These are phyloP conservation scores for Buceros bicornis DNA, from an alignment of 2,797 vertebrate species.

Conservation along the genomic window DNA sequence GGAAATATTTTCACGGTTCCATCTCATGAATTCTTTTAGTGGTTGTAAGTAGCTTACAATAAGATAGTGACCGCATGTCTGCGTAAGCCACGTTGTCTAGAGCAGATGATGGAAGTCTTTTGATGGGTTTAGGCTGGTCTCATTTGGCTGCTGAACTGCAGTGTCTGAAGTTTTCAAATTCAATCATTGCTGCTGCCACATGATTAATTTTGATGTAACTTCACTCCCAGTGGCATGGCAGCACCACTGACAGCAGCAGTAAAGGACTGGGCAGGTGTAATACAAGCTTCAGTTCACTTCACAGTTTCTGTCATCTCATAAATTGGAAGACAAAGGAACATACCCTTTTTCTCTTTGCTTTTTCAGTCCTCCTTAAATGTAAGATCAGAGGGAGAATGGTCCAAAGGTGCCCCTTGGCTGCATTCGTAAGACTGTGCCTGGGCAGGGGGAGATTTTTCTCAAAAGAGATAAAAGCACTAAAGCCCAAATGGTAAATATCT, in stretches of 20 bases:
- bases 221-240: background rate
- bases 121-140: conserved; percentile 43
- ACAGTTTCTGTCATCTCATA: background rate
- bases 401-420: background rate
- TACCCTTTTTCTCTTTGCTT: background rate
- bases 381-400: background rate
- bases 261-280: background rate
- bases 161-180: conserved; percentile 39
- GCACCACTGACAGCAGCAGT: background rate
- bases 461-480: background rate
- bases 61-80: background rate
- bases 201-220: conserved; percentile 20
- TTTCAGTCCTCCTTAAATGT: background rate
- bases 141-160: conserved; percentile 29
- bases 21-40: background rate
- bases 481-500: background rate
- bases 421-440: background rate
- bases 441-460: background rate
- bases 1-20: background rate
- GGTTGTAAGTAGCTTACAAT: background rate
- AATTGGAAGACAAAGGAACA: background rate
- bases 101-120: background rate
- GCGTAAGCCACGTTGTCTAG: accelerated
- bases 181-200: conserved; percentile 27
- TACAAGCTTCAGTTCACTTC: background rate